phyloP scores from a whole-genome alignment of 2,797 vertebrate species.

The Sarcoramphus papa region DNA sequence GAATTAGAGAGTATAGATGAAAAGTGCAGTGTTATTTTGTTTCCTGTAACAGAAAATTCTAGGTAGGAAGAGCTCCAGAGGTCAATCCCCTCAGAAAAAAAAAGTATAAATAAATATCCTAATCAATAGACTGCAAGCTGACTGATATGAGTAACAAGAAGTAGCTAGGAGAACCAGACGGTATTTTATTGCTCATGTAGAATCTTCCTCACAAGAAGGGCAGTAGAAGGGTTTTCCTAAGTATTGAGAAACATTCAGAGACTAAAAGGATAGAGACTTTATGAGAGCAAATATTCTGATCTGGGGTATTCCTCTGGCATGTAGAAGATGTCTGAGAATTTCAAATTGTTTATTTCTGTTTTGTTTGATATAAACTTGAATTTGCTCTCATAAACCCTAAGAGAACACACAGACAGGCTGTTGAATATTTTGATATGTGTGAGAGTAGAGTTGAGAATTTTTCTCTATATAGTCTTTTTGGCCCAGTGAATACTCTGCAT shows the following conservation, averaged over 20 bases:
- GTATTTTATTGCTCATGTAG: neutral
- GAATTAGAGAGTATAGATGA: neutral
- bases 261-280: neutral
- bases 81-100: neutral
- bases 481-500: neutral
- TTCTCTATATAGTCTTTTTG: neutral
- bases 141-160: neutral
- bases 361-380: neutral
- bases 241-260: neutral
- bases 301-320: neutral
- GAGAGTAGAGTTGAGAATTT: neutral
- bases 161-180: neutral
- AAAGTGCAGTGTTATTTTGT: neutral
- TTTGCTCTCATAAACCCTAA: neutral
- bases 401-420: neutral
- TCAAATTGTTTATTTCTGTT: neutral
- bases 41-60: neutral
- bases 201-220: neutral
- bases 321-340: neutral
- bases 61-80: neutral
- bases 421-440: neutral
- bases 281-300: neutral
- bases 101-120: neutral
- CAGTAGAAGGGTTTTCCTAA: neutral
- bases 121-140: neutral